Conservation (phyloP, 2,888 invertebrate species). For the Drosophila mulleri region DNA sequence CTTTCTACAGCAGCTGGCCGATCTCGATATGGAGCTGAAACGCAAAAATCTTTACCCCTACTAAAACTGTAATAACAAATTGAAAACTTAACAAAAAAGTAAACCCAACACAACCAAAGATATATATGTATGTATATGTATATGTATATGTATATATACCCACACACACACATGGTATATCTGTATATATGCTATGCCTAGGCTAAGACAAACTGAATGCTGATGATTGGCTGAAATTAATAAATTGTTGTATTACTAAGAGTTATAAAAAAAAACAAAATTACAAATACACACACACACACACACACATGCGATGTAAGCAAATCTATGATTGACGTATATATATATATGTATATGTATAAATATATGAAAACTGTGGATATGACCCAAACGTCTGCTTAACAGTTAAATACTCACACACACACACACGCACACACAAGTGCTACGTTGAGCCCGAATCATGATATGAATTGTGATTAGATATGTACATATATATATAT, state of each 20-base stretch:
- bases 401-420: constrained; percentile 6
- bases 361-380: background rate
- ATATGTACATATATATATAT: background rate
- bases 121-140: constrained; percentile 4
- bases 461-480: constrained; percentile 8
- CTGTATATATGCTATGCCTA: constrained; percentile 23
- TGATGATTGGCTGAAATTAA: constrained; percentile 36
- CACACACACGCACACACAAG: background rate
- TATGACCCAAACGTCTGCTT: background rate
- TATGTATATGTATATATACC: constrained; percentile 5
- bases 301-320: background rate
- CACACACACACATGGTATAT: constrained; percentile 11
- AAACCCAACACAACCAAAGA: constrained; percentile 51
- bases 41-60: constrained; percentile 85
- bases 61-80: constrained; percentile 49
- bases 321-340: background rate
- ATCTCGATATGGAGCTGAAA: constrained; percentile 88
- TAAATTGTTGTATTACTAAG: constrained; percentile 35
- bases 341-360: background rate
- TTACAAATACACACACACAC: background rate
- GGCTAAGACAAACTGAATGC: constrained; percentile 23
- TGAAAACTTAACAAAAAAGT: constrained; percentile 7
- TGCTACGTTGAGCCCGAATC: background rate
- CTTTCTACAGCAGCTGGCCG: constrained; percentile 91
- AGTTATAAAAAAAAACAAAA: constrained; percentile 13